Percentiles rank a stretch among this genome's conserved stretches.
Evolutionary conservation across 2,797 vertebrate genomes (phyloP).

Genomic region (Myotis vivesi): DNA sequence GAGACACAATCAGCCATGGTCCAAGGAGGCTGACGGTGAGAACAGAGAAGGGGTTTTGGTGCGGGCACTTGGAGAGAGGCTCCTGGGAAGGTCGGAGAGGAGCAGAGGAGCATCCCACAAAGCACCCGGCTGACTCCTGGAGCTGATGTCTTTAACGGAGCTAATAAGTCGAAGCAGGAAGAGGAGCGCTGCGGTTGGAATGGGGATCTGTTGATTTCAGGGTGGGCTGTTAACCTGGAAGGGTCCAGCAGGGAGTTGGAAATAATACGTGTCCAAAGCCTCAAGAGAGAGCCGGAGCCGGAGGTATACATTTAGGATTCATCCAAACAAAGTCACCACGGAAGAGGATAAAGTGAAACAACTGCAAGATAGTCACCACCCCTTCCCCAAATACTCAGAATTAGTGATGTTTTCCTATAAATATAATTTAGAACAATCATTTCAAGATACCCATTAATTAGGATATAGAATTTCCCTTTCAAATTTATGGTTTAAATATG

Average conservation of each 20-base stretch:
- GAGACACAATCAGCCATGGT: not conserved
- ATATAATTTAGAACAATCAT: slow-evolving; percentile 24
- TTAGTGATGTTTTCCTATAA: not conserved
- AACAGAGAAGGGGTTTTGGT: not conserved
- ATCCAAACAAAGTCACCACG: not conserved
- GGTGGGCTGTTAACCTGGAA: not conserved
- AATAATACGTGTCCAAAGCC: not conserved
- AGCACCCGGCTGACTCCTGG: not conserved
- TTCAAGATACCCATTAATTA: slow-evolving; percentile 29
- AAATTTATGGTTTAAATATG: slow-evolving; percentile 42
- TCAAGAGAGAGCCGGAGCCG: not conserved
- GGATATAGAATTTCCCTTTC: slow-evolving; percentile 4
- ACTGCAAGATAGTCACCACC: not conserved
- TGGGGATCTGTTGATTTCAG: slow-evolving; percentile 24
- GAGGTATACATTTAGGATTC: not conserved
- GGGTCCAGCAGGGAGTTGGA: not conserved
- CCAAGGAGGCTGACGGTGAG: not conserved
- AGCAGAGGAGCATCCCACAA: not conserved
- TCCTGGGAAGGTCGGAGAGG: not conserved
- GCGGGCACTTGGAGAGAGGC: not conserved
- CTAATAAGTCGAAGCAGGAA: slow-evolving; percentile 14
- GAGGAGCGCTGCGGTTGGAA: slow-evolving; percentile 25
- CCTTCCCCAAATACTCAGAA: not conserved
- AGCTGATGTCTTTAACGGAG: not conserved
- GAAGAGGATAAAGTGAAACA: not conserved